A percentile compares a stretch with the other conserved stretches of the same genome.
These are phyloP conservation scores for Menura novaehollandiae DNA, from an alignment of 2,113 vertebrate genomes.

Conservation along the genomic window DNA sequence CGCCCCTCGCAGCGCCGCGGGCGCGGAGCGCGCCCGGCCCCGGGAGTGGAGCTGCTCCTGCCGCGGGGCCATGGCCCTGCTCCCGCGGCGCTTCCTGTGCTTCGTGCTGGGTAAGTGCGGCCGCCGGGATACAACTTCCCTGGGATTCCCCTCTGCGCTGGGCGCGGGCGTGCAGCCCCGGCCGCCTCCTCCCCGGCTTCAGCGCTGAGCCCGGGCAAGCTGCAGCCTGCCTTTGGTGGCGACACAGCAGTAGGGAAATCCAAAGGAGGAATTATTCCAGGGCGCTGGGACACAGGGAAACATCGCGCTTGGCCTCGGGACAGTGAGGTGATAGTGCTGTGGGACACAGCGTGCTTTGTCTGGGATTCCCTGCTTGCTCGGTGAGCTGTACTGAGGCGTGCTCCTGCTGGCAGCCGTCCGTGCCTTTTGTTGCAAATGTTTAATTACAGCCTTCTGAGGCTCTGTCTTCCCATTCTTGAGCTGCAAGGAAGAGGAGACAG, in stretches of 20 bases:
- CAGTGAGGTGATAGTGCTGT: rapidly evolving
- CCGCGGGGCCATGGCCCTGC: not conserved
- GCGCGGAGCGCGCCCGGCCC: not conserved
- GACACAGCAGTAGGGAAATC: not conserved
- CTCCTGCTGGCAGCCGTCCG: rapidly evolving
- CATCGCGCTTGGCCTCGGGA: not conserved
- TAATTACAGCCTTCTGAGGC: not conserved
- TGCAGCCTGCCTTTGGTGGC: not conserved
- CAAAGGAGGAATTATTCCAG: not conserved
- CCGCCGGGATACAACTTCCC: not conserved
- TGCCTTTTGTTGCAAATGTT: not conserved
- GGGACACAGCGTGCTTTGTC: not conserved
- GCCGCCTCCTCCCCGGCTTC: not conserved
- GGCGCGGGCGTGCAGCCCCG: not conserved
- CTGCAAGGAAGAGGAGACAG: not conserved
- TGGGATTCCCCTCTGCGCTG: not conserved
- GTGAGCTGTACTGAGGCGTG: not conserved
- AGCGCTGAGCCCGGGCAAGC: rapidly evolving
- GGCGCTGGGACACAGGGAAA: rapidly evolving
- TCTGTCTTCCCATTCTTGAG: not conserved
- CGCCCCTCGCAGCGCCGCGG: not conserved
- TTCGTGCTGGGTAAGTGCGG: slow-evolving; percentile 45
- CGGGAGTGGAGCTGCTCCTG: not conserved
- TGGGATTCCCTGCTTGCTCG: rapidly evolving
- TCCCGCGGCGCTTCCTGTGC: slow-evolving; percentile 43